These are phyloP conservation scores for Aldabrachelys gigantea DNA, from an alignment of 2,113 vertebrate species.

Conservation along the genomic window DNA sequence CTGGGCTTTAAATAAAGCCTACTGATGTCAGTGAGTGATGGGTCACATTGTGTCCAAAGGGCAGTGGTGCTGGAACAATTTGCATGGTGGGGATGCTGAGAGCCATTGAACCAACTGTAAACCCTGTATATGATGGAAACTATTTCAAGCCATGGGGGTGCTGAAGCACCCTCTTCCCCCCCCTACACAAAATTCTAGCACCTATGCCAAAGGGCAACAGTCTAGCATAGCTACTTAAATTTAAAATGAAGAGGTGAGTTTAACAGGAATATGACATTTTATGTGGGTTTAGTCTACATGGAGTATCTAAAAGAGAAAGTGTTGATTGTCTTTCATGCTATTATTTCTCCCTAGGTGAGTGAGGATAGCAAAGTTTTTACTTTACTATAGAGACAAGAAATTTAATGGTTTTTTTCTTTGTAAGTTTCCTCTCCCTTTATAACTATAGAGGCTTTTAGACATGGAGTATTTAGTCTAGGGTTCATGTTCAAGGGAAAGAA, in stretches of 20 bases:
- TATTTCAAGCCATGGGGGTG: too few relatives aligned
- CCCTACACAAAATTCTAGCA: too few relatives aligned
- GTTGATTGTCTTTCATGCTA: not conserved
- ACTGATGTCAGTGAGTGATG: not conserved
- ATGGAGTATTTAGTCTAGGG: too few relatives aligned
- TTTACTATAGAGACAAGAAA: not conserved
- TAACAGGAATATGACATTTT: not conserved
- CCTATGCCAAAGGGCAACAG: not conserved
- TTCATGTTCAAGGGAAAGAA: too few relatives aligned
- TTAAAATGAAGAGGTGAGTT: not conserved
- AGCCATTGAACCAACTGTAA: too few relatives aligned
- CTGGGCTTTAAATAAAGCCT: not conserved
- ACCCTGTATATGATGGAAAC: too few relatives aligned
- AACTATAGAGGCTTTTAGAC: too few relatives aligned
- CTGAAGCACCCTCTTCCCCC: too few relatives aligned
- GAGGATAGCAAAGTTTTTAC: not conserved
- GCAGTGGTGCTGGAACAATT: too few relatives aligned
- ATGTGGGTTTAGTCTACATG: not conserved
- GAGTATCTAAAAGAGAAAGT: not conserved
- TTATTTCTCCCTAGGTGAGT: not conserved
- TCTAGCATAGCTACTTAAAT: not conserved
- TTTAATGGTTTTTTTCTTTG: too few relatives aligned
- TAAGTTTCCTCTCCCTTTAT: too few relatives aligned
- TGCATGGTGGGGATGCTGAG: too few relatives aligned
- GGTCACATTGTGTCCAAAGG: not conserved